phyloP scores from a whole-genome alignment of 2,113 vertebrate genomes.

The Enhydra lutris region DNA sequence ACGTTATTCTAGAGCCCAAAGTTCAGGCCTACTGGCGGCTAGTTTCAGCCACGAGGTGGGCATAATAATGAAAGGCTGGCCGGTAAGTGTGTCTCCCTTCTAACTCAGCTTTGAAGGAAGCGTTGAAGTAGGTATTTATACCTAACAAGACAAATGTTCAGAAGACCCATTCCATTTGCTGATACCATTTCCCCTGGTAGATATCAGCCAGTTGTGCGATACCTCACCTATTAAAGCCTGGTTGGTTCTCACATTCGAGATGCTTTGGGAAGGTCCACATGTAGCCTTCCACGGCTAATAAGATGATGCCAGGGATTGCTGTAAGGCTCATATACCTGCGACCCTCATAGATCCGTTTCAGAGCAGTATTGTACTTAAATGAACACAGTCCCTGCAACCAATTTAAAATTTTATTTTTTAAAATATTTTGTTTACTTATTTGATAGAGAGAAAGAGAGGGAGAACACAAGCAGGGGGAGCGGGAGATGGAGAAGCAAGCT shows the following conservation, averaged over 20 bases:
- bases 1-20: not conserved
- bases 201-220: not conserved
- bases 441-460: not conserved
- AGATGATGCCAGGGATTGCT: not conserved
- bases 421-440: too few relatives aligned
- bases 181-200: not conserved
- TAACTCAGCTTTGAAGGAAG: not conserved
- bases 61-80: not conserved
- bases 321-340: not conserved
- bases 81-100: not conserved
- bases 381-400: not conserved
- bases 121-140: not conserved
- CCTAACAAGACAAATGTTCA: not conserved
- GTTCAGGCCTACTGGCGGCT: not conserved
- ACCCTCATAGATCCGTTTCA: slow-evolving; percentile 1
- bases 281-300: not conserved
- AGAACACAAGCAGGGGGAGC: not conserved
- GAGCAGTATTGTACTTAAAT: not conserved
- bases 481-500: not conserved
- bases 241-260: not conserved
- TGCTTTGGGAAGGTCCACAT: not conserved
- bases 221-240: not conserved
- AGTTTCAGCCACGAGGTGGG: not conserved
- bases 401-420: not conserved
- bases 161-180: not conserved